Evolutionary conservation across 2,113 vertebrate genomes (phyloP), one percentile per base, ranked within the genome.

Genomic region (Upupa epops): DNA sequence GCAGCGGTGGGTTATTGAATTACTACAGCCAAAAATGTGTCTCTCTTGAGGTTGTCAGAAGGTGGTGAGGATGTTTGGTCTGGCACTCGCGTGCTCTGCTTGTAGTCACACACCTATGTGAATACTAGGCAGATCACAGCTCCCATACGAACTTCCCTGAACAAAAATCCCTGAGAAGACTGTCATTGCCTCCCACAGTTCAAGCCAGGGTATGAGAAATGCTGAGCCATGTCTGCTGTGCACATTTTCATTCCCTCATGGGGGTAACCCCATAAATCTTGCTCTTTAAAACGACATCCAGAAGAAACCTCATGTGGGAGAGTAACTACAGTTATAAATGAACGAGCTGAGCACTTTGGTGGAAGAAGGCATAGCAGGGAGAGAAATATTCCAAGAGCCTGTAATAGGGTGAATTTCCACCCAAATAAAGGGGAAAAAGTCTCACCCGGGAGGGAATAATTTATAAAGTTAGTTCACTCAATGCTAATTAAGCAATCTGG

Each of bases 261-360:
- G 68, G 17, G 6, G 45, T 42, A 60, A 81, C 36, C 36, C 42
- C 28, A 42, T 61, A 54, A 86, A 90, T 58, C 0, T 0, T 20
- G 74, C 66, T 40, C 25, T 82, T 90, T 75, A 59, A 59, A 68
- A 86, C 31, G 8, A 36, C 31, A 49, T 69, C 2, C 4, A 26
- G 86, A 94, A 91, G 17, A 87, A 89, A 83, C 81, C 13, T 56
- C 59, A 64, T 51, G 13, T 86, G 40, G 58, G 51, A 95, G 37
- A 55, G 16, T 70, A 76, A 82, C 24, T 65, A 49, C 32, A 28
- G 71, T 48, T 64, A 83, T 72, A 86, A 91, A 51, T 21, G 70
- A 20, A 77, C n/a, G n/a, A 55, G 55, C 15, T 54, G 58, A 90
- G 42, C 34, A 76, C 68, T 89, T 60, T 68, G 17, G 24, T 61